These are phyloP conservation scores for Cephus sareptanus DNA, from an alignment of 2,888 invertebrate genomes.

Conservation along the genomic window DNA sequence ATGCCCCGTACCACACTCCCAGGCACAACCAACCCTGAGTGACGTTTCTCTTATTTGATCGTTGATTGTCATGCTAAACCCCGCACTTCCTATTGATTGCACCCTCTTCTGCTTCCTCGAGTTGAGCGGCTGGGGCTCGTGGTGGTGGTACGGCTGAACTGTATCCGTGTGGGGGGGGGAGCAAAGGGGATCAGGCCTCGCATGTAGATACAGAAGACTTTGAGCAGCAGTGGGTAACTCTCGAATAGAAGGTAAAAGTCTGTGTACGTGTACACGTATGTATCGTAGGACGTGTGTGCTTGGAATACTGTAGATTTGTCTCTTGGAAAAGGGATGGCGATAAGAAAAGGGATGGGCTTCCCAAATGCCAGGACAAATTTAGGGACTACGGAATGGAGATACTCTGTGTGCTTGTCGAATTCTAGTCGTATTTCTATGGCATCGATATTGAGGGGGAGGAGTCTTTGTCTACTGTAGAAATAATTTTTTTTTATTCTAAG, in stretches of 20 bases:
- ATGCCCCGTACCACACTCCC: too few species aligned
- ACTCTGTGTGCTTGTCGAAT: slow-evolving; percentile 42
- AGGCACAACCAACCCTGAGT: slow-evolving; percentile 32
- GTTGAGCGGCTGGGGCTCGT: background rate
- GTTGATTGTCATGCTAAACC: slow-evolving; percentile 61
- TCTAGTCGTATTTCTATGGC: slow-evolving; percentile 46
- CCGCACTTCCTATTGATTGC: slow-evolving; percentile 54
- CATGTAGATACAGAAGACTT: background rate
- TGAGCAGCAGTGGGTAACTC: background rate
- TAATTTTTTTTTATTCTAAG: background rate
- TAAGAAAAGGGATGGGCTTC: background rate
- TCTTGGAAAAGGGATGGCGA: background rate
- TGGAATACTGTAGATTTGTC: background rate
- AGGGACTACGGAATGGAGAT: slow-evolving; percentile 50
- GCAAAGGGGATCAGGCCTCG: background rate
- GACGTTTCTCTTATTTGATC: slow-evolving; percentile 57
- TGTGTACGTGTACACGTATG: background rate
- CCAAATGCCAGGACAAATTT: slow-evolving; percentile 44
- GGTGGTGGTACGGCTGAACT: background rate
- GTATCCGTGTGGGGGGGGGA: background rate
- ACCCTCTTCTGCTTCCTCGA: slow-evolving; percentile 28
- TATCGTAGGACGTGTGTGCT: background rate
- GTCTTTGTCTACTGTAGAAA: background rate
- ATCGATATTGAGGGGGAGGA: background rate
- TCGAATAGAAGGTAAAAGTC: background rate